Evolutionary conservation across 2,797 vertebrate species (phyloP).

Genomic region (Onychomys torridus): DNA sequence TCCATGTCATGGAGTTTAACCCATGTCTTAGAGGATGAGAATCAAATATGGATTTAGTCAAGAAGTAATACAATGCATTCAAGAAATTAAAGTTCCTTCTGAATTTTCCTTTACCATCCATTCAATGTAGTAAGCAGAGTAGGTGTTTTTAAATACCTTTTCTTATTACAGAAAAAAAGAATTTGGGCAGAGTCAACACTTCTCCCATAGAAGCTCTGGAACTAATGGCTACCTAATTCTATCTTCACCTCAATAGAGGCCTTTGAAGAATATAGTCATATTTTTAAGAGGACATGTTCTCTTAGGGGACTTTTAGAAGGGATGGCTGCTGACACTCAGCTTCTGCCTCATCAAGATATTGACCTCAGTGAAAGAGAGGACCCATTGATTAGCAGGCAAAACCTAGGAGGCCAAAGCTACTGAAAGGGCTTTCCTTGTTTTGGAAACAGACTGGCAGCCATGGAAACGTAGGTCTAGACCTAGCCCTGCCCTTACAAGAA

Average conservation of each 20-base stretch:
- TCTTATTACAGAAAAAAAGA: not conserved
- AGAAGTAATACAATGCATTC: slow-evolving; percentile 7
- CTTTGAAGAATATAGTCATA: not conserved
- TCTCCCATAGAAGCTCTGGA: slow-evolving; percentile 20
- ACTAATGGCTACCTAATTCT: not conserved
- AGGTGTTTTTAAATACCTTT: slow-evolving; percentile 5
- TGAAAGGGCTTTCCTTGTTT: slow-evolving; percentile 39
- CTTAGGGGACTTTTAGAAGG: not conserved
- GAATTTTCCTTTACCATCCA: slow-evolving; percentile 14
- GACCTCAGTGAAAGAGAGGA: slow-evolving; percentile 1
- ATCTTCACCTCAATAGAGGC: not conserved
- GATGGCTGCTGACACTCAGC: not conserved
- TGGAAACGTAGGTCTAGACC: not conserved
- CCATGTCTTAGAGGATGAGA: slow-evolving; percentile 1
- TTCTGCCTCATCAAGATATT: slow-evolving; percentile 40
- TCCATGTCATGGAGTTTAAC: not conserved
- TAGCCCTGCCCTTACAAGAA: slow-evolving; percentile 20
- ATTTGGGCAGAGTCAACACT: not conserved
- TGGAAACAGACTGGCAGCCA: slow-evolving; percentile 48
- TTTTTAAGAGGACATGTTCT: not conserved
- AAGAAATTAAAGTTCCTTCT: slow-evolving; percentile 46
- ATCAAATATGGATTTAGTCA: not conserved
- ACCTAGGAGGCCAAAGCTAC: not conserved
- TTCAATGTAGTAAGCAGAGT: not conserved
- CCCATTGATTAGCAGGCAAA: slow-evolving; percentile 61